Conservation (phyloP, 2,113 vertebrate genomes). For the Athene noctua region DNA sequence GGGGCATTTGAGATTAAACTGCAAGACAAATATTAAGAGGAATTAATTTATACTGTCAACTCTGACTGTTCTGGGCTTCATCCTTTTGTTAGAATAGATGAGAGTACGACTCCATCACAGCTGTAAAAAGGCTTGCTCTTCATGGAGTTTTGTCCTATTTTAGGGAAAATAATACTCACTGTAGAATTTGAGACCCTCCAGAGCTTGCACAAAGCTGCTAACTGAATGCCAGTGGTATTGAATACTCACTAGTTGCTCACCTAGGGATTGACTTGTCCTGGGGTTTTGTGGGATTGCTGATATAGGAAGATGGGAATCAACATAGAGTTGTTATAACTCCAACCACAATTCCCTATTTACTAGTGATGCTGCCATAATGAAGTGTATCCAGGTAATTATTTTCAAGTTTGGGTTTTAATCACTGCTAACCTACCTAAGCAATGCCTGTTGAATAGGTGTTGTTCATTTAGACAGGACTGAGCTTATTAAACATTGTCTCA, state of each 20-base stretch:
- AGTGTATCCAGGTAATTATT: not conserved
- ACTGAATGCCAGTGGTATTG: not conserved
- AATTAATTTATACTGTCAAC: conserved; percentile 35
- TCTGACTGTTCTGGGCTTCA: not conserved
- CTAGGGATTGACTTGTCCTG: not conserved
- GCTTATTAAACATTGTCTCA: not conserved
- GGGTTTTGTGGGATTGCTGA: not conserved
- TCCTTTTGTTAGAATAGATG: not conserved
- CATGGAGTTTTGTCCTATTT: not conserved
- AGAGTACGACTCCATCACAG: not conserved
- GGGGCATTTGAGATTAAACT: conserved; percentile 21
- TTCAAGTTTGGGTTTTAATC: not conserved
- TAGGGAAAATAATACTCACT: not conserved
- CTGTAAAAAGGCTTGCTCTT: not conserved
- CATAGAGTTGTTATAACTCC: not conserved
- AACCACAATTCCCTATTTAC: not conserved
- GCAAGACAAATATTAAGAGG: conserved; percentile 45
- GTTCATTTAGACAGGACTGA: not conserved
- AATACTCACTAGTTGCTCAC: not conserved
- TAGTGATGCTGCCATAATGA: not conserved
- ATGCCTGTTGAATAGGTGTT: not conserved
- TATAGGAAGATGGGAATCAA: not conserved
- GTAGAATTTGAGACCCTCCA: not conserved
- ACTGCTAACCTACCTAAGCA: not conserved
- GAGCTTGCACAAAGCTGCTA: not conserved